A percentile compares a stretch with the other conserved stretches of the same genome.
Evolutionary conservation across 2,888 invertebrate species (phyloP).

Genomic region (Apodemia hepburni): DNA sequence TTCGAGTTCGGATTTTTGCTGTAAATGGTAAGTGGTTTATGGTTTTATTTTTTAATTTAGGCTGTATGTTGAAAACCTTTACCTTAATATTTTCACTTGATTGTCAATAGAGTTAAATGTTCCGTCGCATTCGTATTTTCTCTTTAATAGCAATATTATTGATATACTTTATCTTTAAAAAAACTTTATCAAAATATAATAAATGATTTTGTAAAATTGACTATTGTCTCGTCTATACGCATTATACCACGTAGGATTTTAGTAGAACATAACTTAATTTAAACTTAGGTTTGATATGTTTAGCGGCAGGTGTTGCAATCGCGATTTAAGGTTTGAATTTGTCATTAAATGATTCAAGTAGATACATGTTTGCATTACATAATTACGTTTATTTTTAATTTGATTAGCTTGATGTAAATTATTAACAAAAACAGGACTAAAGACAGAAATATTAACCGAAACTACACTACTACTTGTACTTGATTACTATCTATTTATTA

Average conservation of each 20-base stretch:
- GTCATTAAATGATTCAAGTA: not conserved
- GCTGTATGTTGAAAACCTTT: not conserved
- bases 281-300: too few relatives aligned
- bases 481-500: too few relatives aligned
- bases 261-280: too few relatives aligned
- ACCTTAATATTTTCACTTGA: not conserved
- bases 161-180: not conserved
- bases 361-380: not conserved
- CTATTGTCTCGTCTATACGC: too few relatives aligned
- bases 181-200: not conserved
- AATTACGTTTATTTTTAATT: not conserved
- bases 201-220: not conserved
- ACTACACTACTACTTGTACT: too few relatives aligned
- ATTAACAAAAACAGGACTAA: not conserved
- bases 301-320: too few relatives aligned
- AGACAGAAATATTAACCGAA: too few relatives aligned
- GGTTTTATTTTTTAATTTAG: conserved; percentile 1
- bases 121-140: not conserved
- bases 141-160: not conserved
- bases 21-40: conserved; percentile 49
- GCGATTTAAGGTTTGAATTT: not conserved
- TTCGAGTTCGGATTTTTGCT: conserved; percentile 59
- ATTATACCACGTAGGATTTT: too few relatives aligned
- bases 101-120: not conserved
- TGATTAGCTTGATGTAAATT: not conserved